Conservation (phyloP, 2,113 vertebrate species). For the Herpetotheres cachinnans region DNA sequence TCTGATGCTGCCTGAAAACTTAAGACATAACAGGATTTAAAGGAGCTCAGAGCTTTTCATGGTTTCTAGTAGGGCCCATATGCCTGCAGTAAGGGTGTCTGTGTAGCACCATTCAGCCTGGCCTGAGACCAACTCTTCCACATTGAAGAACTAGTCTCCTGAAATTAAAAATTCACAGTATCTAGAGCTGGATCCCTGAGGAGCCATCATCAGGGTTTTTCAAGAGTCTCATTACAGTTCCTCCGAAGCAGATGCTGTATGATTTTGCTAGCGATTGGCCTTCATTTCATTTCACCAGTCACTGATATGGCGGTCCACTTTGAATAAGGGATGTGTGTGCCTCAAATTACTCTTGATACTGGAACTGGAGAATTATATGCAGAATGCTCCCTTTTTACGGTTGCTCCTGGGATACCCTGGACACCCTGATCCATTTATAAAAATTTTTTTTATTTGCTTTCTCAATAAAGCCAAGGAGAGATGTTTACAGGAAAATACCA, state of each 20-base stretch:
- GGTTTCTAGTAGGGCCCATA: neutral
- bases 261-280: neutral
- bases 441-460: neutral
- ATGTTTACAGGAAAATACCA: neutral
- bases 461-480: neutral
- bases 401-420: neutral
- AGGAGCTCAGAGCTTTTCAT: neutral
- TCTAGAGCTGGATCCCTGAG: neutral
- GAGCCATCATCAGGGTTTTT: neutral
- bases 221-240: neutral
- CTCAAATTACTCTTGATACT: neutral
- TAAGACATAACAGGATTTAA: neutral
- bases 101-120: neutral
- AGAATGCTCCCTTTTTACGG: neutral
- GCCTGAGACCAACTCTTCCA: neutral
- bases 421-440: neutral
- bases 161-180: neutral
- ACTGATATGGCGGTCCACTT: neutral
- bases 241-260: neutral
- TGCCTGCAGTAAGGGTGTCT: neutral
- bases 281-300: neutral
- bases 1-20: neutral
- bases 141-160: neutral
- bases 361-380: neutral
- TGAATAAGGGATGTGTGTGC: neutral